Base-by-base conservation (phyloP, 2,888 invertebrate genomes). In the Torymus auratus region DNA sequence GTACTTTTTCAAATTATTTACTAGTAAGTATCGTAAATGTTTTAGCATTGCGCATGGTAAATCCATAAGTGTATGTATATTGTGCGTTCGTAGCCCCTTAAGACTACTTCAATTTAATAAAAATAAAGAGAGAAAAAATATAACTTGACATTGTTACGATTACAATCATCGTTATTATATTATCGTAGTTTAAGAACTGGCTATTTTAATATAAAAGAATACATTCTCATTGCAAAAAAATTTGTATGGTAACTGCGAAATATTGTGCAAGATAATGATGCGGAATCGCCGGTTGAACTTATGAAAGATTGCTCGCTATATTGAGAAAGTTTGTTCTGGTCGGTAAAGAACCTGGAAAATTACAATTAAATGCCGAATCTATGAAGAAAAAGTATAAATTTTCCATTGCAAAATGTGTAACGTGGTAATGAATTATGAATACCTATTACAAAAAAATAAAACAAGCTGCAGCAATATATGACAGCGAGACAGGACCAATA, bases 401-500 rank as follows among this genome's bases (percentile, higher is more conserved):
- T 70, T 75, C 62, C 60, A 70, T 23, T 52, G 14, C 11, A 62
- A 68, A 62, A 64, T 68, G 61, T 64, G 28, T 68, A 76, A 14
- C 20, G n/a, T 60, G 41, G 65, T 80, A 17, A 76, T 12, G 28
- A 53, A 78, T 61, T 69, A 58, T 69, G 55, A 41, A 64, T 69
- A 79, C 28, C 61, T 73, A 58, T 70, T 17, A 50, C 23, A 7
- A 41, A 41, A 41, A 41, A 41, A 41, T 41, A 41, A 5, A 10
- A 62, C 13, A 61, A 72, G 68, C 77, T 77, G 80, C 68, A 77
- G 53, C 53, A 72, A 80, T 65, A 53, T 53, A 53, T 17, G 64
- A 65, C 70, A 75, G 79, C 70, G 50, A 70, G 70, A 78, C 73
- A 74, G 81, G 81, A 81, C 81, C 81, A 81, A 81, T 81, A 73